These are phyloP conservation scores for Oplegnathus fasciatus DNA, from an alignment of 2,113 vertebrate genomes.

Conservation along the genomic window DNA sequence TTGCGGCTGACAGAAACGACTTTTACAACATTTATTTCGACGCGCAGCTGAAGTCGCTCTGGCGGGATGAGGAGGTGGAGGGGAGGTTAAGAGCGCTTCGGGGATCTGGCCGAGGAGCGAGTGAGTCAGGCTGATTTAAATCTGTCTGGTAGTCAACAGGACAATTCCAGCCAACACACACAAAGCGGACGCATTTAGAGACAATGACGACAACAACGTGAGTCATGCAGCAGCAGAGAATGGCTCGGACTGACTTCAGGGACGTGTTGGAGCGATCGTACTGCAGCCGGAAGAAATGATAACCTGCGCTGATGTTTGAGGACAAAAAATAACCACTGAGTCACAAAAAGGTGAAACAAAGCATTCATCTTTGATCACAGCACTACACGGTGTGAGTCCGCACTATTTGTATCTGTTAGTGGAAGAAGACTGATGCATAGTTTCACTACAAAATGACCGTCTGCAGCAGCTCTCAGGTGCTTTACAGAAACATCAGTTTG, in stretches of 20 bases:
- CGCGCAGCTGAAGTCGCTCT: constrained; percentile 10
- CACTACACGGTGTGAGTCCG: too few species aligned
- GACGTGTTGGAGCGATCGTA: background rate
- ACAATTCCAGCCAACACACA: constrained; percentile 43
- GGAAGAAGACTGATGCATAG: background rate
- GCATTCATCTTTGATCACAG: background rate
- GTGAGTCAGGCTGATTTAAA: constrained; percentile 65
- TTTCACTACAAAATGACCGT: too few species aligned
- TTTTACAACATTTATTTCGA: constrained; percentile 21
- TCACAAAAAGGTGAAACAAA: background rate
- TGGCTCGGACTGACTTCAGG: constrained; percentile 1
- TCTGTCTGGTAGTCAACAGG: constrained; percentile 38
- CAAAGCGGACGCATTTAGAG: constrained; percentile 45
- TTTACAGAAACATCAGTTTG: too few species aligned
- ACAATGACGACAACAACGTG: constrained; percentile 52
- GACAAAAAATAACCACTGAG: background rate
- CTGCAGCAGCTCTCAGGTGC: too few species aligned
- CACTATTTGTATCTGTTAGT: background rate
- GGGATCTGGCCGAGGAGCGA: constrained; percentile 32
- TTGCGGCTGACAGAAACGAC: constrained; percentile 13
- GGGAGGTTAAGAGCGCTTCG: constrained; percentile 42
- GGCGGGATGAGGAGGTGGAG: constrained; percentile 54
- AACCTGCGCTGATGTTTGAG: constrained; percentile 11
- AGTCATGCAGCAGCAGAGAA: constrained; percentile 45
- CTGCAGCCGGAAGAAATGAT: background rate